Evolutionary conservation across 2,797 vertebrate genomes (phyloP), one percentile per base, ranked within the genome.

Genomic region (Apodemus agrarius): DNA sequence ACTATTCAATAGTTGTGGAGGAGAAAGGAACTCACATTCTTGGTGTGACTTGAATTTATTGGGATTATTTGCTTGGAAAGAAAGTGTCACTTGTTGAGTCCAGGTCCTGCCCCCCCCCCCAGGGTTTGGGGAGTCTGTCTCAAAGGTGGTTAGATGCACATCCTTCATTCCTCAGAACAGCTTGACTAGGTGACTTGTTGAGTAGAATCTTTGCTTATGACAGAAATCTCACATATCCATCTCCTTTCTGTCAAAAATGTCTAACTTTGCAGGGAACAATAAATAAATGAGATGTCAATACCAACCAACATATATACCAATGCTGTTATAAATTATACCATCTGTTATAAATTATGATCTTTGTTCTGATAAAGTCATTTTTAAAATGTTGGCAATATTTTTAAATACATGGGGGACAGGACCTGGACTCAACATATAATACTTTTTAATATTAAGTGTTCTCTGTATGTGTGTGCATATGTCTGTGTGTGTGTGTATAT

Each of bases 311-410:
- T 46, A 46, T 19, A 91, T 11, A 87, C 79, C 34, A 96, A 29
- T 72, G 65, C 6, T 96, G 88, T 88, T 91, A 65, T 83, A 74
- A 84, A 97, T 98, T 92, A 98, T 19, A 93, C 26, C 63, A 92
- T 54, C 59, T 85, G 82, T 29, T 90, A n/a, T 57, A 76, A 83
- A 97, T 98, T 90, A 97, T 21, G 93, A 78, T 94, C 91, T 81
- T 89, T 93, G 81, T 84, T 97, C 95, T 76, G 87, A 57, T 67
- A 63, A 87, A 97, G 24, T 16, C 82, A 34, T 90, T 98, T 87
- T 96, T 87, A 98, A 80, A 85, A 91, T 87, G 10, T 22, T 90
- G 6, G 59, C 90, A 97, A 78, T 29, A 34, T 78, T 76, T 89
- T 76, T 4, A 17, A 87, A 98, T 88, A 88, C 88, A 96, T 81